phyloP scores from a whole-genome alignment of 2,888 invertebrate species.

The Drosophila neoperkinsi region DNA sequence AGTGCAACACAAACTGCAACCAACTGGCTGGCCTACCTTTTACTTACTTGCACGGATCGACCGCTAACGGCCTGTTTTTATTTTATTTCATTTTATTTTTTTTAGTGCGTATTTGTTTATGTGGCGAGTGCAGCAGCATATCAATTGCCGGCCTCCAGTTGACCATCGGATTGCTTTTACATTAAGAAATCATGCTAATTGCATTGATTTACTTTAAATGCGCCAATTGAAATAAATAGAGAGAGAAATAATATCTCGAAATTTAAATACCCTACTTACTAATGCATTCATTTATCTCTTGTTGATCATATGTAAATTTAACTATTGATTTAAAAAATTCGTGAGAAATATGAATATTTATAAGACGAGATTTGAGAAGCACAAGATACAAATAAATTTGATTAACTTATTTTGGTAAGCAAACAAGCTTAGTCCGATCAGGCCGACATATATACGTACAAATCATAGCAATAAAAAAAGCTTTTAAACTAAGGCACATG shows the following conservation, averaged over 20 bases:
- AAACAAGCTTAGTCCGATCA: not conserved
- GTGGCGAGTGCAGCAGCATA: slow-evolving; percentile 26
- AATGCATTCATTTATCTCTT: not conserved
- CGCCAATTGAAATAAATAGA: slow-evolving; percentile 11
- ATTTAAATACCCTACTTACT: not conserved
- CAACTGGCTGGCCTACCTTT: slow-evolving; percentile 75
- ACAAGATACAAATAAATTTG: not conserved
- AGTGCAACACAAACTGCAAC: slow-evolving; percentile 16
- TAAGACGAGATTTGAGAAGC: not conserved
- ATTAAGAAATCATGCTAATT: slow-evolving; percentile 73
- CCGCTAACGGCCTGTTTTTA: slow-evolving; percentile 46
- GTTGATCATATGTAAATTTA: not conserved
- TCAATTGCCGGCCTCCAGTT: slow-evolving; percentile 73
- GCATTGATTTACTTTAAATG: slow-evolving; percentile 57
- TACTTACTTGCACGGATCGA: slow-evolving; percentile 72
- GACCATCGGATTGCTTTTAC: slow-evolving; percentile 71
- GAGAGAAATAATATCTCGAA: not conserved
- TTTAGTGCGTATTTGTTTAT: slow-evolving; percentile 59
- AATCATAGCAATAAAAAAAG: not conserved
- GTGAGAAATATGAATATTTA: not conserved
- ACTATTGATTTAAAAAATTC: not conserved
- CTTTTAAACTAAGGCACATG: not conserved
- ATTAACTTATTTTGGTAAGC: not conserved
- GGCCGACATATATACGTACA: not conserved
- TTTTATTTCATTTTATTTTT: slow-evolving; percentile 1